Percentiles rank a stretch among this genome's conserved stretches.
phyloP scores from a whole-genome alignment of 2,113 vertebrate genomes.

The Rhizomys pruinosus region DNA sequence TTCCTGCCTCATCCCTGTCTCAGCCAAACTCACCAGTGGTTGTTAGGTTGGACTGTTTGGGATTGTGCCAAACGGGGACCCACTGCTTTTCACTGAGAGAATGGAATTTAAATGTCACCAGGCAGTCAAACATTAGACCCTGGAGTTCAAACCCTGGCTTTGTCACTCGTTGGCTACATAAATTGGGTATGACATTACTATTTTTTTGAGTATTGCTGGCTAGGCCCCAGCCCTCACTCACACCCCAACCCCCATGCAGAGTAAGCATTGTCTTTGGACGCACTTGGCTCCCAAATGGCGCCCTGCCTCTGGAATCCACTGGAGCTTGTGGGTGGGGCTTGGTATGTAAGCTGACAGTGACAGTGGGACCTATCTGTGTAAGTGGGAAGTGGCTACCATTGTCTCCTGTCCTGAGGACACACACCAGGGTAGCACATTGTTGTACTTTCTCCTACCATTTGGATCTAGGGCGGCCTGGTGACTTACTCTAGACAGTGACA shows the following conservation, averaged over 20 bases:
- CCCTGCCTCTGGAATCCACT: background rate
- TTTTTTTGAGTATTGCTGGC: background rate
- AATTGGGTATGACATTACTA: background rate
- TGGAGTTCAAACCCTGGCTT: constrained; percentile 31
- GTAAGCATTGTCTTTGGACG: no score
- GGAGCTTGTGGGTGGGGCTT: background rate
- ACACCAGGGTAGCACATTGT: background rate
- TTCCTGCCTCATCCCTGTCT: background rate
- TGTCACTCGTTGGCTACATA: background rate
- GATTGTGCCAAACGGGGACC: background rate
- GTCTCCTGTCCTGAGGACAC: background rate
- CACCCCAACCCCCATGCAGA: no score
- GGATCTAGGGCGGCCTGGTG: background rate
- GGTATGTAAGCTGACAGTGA: background rate
- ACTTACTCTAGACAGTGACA: background rate
- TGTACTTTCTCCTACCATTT: background rate
- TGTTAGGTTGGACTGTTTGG: background rate
- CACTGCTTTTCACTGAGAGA: background rate
- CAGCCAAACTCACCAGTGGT: background rate
- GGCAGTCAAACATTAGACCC: background rate
- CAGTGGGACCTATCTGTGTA: background rate
- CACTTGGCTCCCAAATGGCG: background rate
- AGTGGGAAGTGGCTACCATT: no score
- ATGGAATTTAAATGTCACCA: background rate
- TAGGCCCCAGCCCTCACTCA: background rate